These are phyloP conservation scores for Menidia menidia DNA, from an alignment of 2,797 vertebrate species.

Conservation along the genomic window DNA sequence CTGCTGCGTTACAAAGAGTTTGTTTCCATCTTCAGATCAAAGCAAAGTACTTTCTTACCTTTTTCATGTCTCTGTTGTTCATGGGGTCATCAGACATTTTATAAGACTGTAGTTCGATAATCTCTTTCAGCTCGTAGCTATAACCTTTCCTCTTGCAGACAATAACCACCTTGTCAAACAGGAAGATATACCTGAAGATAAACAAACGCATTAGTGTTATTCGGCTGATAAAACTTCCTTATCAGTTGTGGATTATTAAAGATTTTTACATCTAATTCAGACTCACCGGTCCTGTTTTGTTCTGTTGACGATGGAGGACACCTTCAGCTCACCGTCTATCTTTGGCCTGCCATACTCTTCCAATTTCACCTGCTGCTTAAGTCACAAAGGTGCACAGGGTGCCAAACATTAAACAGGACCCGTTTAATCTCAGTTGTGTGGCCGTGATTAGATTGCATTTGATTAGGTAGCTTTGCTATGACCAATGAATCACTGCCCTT, in stretches of 20 bases:
- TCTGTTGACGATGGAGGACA: conserved; percentile 94
- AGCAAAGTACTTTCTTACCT: conserved; percentile 79
- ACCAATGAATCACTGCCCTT: no score
- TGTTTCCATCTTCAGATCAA: not conserved
- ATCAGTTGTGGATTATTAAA: not conserved
- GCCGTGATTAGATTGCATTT: no score
- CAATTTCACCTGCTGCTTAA: conserved; percentile 92
- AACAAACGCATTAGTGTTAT: conserved; percentile 4
- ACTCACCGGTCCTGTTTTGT: conserved; percentile 97
- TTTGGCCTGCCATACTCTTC: conserved; percentile 96
- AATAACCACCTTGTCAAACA: conserved; percentile 98
- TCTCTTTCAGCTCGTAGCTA: conserved; percentile 96
- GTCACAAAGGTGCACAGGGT: conserved; percentile 37
- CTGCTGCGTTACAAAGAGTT: not conserved
- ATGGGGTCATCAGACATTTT: conserved; percentile 98
- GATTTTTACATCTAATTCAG: not conserved
- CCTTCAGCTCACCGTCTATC: conserved; percentile 97
- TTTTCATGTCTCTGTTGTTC: conserved; percentile 97
- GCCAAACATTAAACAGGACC: conserved; percentile 24
- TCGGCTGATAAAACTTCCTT: not conserved
- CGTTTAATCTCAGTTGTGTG: not conserved
- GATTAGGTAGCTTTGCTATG: no score
- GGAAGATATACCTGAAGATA: conserved; percentile 92
- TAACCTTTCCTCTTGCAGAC: conserved; percentile 97
- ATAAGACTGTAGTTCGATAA: conserved; percentile 93